Percentiles rank a stretch among this genome's conserved stretches.
These are phyloP conservation scores for Mionectes macconnelli DNA, from an alignment of 2,113 vertebrate genomes.

Conservation along the genomic window DNA sequence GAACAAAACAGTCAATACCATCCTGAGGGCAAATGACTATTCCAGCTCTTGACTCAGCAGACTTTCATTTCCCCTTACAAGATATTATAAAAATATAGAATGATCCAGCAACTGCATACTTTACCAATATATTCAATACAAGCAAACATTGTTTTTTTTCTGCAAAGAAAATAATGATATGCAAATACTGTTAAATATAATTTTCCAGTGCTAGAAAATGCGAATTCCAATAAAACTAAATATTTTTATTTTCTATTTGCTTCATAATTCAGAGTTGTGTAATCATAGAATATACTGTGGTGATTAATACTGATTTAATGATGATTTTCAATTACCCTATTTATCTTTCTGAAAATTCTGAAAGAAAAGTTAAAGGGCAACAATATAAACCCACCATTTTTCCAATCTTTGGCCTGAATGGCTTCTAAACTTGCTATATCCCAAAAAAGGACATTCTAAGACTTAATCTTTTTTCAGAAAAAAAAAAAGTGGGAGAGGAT, in stretches of 20 bases:
- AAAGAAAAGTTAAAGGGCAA: background rate
- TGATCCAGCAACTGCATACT: background rate
- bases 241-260: background rate
- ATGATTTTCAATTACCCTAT: background rate
- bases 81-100: background rate
- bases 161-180: background rate
- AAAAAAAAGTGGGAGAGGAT: background rate
- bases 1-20: background rate
- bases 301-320: background rate
- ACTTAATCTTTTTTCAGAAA: background rate
- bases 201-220: background rate
- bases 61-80: background rate
- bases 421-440: background rate
- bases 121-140: background rate
- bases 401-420: background rate
- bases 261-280: background rate
- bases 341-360: background rate
- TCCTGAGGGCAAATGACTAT: background rate
- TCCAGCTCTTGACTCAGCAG: slow-evolving; percentile 17
- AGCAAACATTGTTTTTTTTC: background rate
- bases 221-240: background rate
- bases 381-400: background rate
- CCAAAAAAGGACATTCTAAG: background rate
- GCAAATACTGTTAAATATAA: background rate
- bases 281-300: background rate